Evolutionary conservation across 92 coral and sea anemone species (phyloP).

Genomic region (Chrysogorgia sp.): DNA sequence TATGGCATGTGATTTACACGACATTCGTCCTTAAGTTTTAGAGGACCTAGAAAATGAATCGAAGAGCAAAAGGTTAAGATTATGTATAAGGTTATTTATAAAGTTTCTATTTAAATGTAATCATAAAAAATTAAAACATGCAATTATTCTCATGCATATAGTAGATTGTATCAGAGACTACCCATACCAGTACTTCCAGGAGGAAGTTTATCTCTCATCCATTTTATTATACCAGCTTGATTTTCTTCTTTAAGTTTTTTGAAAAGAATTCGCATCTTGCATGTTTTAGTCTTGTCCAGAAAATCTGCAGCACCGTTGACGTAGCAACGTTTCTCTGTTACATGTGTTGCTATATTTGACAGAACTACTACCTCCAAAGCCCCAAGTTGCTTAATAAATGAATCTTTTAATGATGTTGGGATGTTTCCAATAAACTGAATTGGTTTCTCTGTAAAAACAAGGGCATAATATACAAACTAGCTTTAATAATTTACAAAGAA

Average conservation of each 20-base stretch:
- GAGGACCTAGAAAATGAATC: conserved; percentile 52
- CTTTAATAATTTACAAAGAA: conserved; percentile 8
- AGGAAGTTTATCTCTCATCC: conserved; percentile 59
- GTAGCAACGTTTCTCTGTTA: not conserved
- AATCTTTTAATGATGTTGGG: not conserved
- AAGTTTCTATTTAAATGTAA: too few species aligned
- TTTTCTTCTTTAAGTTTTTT: conserved; percentile 19
- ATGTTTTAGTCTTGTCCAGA: not conserved
- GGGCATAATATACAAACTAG: not conserved
- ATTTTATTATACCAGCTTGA: conserved; percentile 11
- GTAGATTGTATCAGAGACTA: not conserved
- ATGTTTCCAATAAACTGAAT: conserved; percentile 19
- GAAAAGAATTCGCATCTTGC: conserved; percentile 57
- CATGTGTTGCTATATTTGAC: conserved; percentile 1
- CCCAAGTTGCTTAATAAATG: not conserved
- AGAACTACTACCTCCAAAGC: not conserved
- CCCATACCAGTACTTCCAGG: conserved; percentile 55
- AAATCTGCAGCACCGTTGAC: not conserved
- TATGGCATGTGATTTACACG: conserved; percentile 66
- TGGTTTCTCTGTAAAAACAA: not conserved
- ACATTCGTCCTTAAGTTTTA: conserved; percentile 45
- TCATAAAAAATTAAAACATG: too few species aligned
- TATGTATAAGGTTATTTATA: too few species aligned
- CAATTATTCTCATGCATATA: not conserved
- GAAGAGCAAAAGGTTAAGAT: not conserved